Conservation (phyloP, 2,113 vertebrate genomes). For the Tragulus kanchil region DNA sequence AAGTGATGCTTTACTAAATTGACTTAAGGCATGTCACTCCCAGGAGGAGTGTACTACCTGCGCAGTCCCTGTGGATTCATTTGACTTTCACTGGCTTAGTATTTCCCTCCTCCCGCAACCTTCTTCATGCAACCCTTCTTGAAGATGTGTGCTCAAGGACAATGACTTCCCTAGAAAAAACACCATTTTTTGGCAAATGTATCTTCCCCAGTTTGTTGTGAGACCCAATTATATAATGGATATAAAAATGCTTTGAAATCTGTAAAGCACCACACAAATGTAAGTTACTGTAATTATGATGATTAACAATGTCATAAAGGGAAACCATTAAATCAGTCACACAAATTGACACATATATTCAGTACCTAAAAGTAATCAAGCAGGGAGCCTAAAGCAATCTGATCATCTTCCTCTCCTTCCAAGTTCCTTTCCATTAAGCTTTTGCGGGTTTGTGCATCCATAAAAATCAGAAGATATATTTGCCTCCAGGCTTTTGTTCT, state of each 20-base stretch:
- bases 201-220: slow-evolving; percentile 47
- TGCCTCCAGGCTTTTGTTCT: slow-evolving; percentile 40
- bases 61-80: not conserved
- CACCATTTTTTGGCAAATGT: not conserved
- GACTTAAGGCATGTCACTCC: not conserved
- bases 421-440: slow-evolving; percentile 68
- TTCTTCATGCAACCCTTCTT: not conserved
- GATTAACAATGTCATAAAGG: slow-evolving; percentile 70
- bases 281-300: slow-evolving; percentile 70
- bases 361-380: slow-evolving; percentile 71
- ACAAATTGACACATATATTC: slow-evolving; percentile 39
- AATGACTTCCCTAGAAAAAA: not conserved
- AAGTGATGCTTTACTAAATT: not conserved
- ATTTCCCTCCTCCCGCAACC: not conserved
- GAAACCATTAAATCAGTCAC: slow-evolving; percentile 62
- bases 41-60: not conserved
- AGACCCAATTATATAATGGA: slow-evolving; percentile 55
- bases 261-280: slow-evolving; percentile 33
- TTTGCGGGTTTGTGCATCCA: slow-evolving; percentile 53
- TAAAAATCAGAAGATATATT: slow-evolving; percentile 62
- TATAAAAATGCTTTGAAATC: slow-evolving; percentile 66
- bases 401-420: slow-evolving; percentile 55
- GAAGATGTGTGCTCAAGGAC: not conserved
- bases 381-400: slow-evolving; percentile 61
- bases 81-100: not conserved